These are phyloP conservation scores for Drosophila funebris DNA, from an alignment of 1,140 invertebrate species.

Conservation along the genomic window DNA sequence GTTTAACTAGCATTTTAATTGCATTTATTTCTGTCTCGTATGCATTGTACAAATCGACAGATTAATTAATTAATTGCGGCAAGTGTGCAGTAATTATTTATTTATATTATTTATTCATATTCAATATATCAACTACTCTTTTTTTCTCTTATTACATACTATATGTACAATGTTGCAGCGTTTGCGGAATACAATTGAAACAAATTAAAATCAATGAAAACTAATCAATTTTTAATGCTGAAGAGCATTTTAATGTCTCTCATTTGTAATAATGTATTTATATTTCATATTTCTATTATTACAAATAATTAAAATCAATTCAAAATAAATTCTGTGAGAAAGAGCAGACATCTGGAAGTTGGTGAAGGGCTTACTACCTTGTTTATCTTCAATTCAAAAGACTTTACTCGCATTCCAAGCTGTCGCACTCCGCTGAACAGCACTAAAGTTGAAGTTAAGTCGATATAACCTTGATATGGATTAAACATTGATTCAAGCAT, in stretches of 20 bases:
- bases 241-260: too few species aligned
- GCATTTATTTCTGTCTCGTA: background rate
- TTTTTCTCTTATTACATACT: background rate
- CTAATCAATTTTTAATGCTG: background rate
- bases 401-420: too few species aligned
- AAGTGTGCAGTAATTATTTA: conserved; percentile 15
- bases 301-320: too few species aligned
- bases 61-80: conserved; percentile 18
- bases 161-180: background rate
- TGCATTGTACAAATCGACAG: conserved; percentile 17
- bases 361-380: too few species aligned
- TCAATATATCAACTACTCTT: background rate
- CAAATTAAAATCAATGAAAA: conserved; percentile 5
- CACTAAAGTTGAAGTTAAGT: background rate
- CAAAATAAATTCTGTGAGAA: too few species aligned
- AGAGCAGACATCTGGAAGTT: too few species aligned
- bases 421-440: too few species aligned
- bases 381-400: too few species aligned
- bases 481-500: conserved; percentile 2
- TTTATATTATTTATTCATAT: conserved; percentile 9
- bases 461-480: background rate
- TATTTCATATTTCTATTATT: too few species aligned
- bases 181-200: conserved; percentile 18
- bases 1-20: background rate
- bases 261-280: too few species aligned